Conservation (phyloP, 1,140 invertebrate genomes). For the Eumaeus atala region DNA sequence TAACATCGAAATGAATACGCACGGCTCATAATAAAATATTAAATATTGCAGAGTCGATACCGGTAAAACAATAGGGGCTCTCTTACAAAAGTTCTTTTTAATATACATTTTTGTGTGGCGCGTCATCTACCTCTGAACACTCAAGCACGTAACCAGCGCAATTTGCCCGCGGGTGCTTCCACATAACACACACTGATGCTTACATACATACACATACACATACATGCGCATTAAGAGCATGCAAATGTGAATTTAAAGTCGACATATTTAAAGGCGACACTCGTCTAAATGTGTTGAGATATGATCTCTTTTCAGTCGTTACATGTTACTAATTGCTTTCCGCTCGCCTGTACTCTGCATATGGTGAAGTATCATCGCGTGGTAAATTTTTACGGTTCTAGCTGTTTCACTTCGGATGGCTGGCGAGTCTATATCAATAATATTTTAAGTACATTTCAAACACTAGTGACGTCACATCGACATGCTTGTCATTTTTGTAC, state of each 20-base stretch:
- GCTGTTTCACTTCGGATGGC: constrained; percentile 17
- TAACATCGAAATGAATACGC: too few relatives aligned
- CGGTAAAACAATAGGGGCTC: not conserved
- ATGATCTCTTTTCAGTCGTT: constrained; percentile 30
- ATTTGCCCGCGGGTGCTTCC: constrained; percentile 18
- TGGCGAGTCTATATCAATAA: too few relatives aligned
- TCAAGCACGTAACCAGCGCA: constrained; percentile 23
- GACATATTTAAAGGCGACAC: constrained; percentile 9
- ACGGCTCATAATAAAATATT: not conserved
- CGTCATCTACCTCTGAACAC: constrained; percentile 15
- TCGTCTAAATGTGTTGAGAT: constrained; percentile 4
- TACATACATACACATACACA: too few relatives aligned
- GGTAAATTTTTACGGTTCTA: constrained; percentile 30
- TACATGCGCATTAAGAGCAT: not conserved
- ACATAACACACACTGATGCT: constrained; percentile 5
- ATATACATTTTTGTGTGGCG: constrained; percentile 9
- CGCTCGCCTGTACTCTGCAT: constrained; percentile 23
- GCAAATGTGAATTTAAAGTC: constrained; percentile 5
- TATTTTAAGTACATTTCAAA: too few relatives aligned
- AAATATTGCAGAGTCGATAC: constrained; percentile 3
- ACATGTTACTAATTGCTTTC: constrained; percentile 45
- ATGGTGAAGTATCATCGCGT: constrained; percentile 22
- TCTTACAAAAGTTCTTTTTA: not conserved
- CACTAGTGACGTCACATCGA: too few relatives aligned
- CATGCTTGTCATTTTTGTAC: too few relatives aligned